A percentile compares a stretch with the other conserved stretches of the same genome.
phyloP scores from a whole-genome alignment of 1,140 invertebrate species.

The Thalassaphorura encarpata region DNA sequence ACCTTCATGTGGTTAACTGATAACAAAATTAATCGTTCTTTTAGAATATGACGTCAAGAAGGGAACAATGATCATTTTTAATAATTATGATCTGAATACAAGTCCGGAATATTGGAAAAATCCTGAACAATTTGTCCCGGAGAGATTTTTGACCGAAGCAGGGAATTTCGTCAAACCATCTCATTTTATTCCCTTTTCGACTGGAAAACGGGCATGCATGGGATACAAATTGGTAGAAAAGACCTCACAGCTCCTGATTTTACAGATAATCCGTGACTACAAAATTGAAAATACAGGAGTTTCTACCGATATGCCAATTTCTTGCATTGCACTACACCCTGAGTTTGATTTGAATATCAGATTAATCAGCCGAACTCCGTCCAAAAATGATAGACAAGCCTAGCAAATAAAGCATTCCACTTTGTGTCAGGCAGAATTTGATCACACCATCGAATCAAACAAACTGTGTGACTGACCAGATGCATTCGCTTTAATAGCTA shows the following conservation, averaged over 20 bases:
- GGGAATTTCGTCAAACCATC: constrained; percentile 37
- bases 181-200: constrained; percentile 81
- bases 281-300: constrained; percentile 7
- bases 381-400: no score
- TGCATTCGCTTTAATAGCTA: no score
- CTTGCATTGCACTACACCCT: constrained; percentile 29
- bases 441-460: no score
- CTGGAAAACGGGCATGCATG: constrained; percentile 73
- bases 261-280: constrained; percentile 16
- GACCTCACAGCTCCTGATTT: constrained; percentile 14
- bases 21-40: no score
- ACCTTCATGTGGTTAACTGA: neutral
- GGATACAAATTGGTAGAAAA: constrained; percentile 67
- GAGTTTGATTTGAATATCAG: constrained; percentile 12
- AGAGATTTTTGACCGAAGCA: constrained; percentile 51
- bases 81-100: constrained; percentile 78
- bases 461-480: no score
- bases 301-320: constrained; percentile 13
- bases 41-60: constrained; percentile 60
- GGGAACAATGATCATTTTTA: constrained; percentile 76
- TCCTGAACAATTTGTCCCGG: constrained; percentile 58
- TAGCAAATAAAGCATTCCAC: no score
- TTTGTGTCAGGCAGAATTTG: no score
- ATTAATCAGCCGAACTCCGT: constrained; percentile 21
- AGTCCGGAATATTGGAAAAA: constrained; percentile 60